Evolutionary conservation across 2,888 invertebrate genomes (phyloP).

Genomic region (Andrena fulva): DNA sequence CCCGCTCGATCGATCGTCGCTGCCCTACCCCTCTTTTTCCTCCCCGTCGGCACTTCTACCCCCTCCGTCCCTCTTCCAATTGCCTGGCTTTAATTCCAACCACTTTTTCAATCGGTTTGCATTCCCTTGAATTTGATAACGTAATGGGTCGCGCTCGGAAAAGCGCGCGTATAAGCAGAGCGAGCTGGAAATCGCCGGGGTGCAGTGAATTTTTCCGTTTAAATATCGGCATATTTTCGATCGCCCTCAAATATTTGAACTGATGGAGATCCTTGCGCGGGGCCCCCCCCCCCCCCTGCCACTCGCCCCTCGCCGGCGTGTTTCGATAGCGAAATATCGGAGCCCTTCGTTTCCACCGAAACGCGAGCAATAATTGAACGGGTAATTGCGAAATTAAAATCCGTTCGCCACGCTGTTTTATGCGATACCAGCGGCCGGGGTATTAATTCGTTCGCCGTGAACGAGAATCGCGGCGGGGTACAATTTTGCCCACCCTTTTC

Average conservation of each 20-base stretch:
- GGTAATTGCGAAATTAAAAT: constrained; percentile 49
- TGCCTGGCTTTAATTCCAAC: constrained; percentile 39
- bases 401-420: constrained; percentile 14
- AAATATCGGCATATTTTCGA: constrained; percentile 45
- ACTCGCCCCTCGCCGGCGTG: no score
- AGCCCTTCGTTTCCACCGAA: neutral
- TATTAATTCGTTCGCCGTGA: neutral
- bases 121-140: constrained; percentile 39
- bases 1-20: neutral
- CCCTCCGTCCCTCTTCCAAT: neutral
- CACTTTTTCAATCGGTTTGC: constrained; percentile 19
- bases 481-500: no score
- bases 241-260: constrained; percentile 49
- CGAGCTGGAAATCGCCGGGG: constrained; percentile 13
- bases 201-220: constrained; percentile 46
- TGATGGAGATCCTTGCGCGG: constrained; percentile 32
- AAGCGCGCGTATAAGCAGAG: constrained; percentile 26
- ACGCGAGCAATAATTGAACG: constrained; percentile 35
- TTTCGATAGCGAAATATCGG: constrained; percentile 16
- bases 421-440: neutral
- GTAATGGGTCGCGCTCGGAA: constrained; percentile 40
- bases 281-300: neutral
- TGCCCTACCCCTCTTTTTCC: neutral
- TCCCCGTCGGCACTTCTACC: neutral
- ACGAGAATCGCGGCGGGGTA: neutral